Evolutionary conservation across 2,888 invertebrate genomes (phyloP).

Genomic region (Xylota sylvarum): DNA sequence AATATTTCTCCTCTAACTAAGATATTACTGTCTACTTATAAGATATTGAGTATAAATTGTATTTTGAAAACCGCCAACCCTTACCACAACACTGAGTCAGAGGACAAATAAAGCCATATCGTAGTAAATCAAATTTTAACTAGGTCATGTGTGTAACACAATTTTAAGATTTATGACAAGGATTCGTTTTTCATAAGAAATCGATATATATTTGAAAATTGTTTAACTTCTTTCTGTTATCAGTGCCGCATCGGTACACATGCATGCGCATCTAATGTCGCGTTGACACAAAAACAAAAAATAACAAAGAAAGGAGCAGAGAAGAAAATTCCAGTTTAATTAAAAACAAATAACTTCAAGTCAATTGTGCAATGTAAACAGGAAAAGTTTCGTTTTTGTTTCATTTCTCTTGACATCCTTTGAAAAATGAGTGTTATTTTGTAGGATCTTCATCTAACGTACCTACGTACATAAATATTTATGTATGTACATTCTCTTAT

Average conservation of each 20-base stretch:
- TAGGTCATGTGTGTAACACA: conserved; percentile 25
- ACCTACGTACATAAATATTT: not conserved
- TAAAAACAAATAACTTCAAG: conserved; percentile 41
- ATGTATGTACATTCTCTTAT: not conserved
- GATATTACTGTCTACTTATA: not conserved
- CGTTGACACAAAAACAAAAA: not conserved
- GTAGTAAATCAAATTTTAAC: conserved; percentile 33
- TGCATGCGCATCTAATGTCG: conserved; percentile 15
- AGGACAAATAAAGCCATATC: conserved; percentile 19
- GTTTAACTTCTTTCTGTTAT: not conserved
- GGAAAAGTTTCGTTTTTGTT: not conserved
- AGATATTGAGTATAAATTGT: not conserved
- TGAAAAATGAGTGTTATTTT: not conserved
- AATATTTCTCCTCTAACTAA: not conserved
- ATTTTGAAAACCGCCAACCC: not conserved
- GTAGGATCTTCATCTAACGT: not conserved
- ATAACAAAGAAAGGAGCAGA: not conserved
- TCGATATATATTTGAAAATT: conserved; percentile 22
- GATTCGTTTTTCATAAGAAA: not conserved
- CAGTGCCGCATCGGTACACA: not conserved
- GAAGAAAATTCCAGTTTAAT: conserved; percentile 29
- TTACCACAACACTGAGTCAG: not conserved
- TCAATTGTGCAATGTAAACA: conserved; percentile 9
- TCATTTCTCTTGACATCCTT: not conserved
- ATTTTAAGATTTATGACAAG: conserved; percentile 16